Conservation (phyloP, 2,888 invertebrate genomes). For the Eupithecia vulgata region DNA sequence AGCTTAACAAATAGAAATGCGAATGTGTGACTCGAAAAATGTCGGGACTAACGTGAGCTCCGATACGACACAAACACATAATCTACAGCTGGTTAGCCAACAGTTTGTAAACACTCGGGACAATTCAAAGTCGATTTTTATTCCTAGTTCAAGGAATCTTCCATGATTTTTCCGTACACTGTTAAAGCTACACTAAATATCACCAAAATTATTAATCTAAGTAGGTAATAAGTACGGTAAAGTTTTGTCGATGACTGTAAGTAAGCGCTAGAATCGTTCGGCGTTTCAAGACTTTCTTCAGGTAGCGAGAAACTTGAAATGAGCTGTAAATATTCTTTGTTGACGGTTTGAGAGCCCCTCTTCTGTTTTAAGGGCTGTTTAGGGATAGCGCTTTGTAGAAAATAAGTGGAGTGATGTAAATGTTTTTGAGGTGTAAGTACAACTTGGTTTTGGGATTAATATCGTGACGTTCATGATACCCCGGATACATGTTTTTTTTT, state of each 20-base stretch:
- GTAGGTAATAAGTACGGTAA: too few relatives aligned
- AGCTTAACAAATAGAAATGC: too few relatives aligned
- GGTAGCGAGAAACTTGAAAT: constrained; percentile 44
- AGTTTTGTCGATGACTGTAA: constrained; percentile 23
- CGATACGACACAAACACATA: too few relatives aligned
- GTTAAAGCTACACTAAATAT: too few relatives aligned
- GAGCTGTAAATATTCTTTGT: constrained; percentile 57
- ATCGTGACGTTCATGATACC: not conserved
- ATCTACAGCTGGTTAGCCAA: too few relatives aligned
- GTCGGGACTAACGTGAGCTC: too few relatives aligned
- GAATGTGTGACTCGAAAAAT: too few relatives aligned
- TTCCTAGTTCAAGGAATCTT: too few relatives aligned
- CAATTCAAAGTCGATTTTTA: too few relatives aligned
- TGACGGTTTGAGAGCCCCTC: constrained; percentile 54
- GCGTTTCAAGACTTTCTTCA: constrained; percentile 39
- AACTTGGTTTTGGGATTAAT: not conserved
- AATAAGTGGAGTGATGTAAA: not conserved
- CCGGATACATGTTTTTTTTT: not conserved
- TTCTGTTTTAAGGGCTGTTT: constrained; percentile 40
- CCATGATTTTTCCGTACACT: too few relatives aligned
- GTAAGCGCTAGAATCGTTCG: constrained; percentile 32
- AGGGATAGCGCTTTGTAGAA: constrained; percentile 3
- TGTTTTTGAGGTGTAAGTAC: not conserved
- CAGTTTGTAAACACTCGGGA: too few relatives aligned
- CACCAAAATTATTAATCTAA: too few relatives aligned